These are phyloP conservation scores for Henicopernis longicauda DNA, from an alignment of 2,113 vertebrate species.

Conservation along the genomic window DNA sequence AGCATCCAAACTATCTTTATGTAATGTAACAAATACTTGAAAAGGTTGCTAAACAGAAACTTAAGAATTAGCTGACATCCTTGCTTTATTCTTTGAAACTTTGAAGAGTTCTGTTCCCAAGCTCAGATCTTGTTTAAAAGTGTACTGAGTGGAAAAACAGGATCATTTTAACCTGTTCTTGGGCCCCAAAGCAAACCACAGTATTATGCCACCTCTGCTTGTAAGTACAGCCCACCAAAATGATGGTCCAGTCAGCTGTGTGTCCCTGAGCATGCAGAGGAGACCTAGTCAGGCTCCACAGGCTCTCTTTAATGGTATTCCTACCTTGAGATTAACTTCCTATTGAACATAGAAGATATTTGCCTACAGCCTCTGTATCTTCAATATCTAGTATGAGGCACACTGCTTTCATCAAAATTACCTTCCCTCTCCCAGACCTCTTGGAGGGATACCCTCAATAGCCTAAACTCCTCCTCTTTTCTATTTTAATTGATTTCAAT, in stretches of 20 bases:
- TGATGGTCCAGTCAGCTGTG: background rate
- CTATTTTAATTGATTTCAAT: background rate
- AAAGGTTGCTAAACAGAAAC: background rate
- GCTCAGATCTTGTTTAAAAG: background rate
- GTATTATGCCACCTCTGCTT: background rate
- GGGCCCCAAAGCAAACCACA: background rate
- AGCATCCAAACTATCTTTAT: background rate
- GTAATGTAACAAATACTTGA: background rate
- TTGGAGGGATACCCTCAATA: background rate
- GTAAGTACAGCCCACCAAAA: background rate
- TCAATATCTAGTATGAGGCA: background rate
- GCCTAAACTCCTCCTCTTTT: background rate
- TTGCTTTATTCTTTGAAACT: background rate
- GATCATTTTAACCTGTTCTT: background rate
- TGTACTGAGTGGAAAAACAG: rapidly evolving
- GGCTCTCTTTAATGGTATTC: background rate
- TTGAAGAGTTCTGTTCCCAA: background rate
- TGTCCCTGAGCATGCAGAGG: background rate
- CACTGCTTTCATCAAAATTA: background rate
- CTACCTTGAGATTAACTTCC: background rate
- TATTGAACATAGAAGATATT: background rate
- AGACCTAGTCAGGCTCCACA: background rate
- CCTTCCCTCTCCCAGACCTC: background rate
- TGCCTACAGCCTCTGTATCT: background rate
- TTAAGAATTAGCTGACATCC: background rate